phyloP scores from a whole-genome alignment of 2,888 invertebrate species.

The Phytoseiulus persimilis region DNA sequence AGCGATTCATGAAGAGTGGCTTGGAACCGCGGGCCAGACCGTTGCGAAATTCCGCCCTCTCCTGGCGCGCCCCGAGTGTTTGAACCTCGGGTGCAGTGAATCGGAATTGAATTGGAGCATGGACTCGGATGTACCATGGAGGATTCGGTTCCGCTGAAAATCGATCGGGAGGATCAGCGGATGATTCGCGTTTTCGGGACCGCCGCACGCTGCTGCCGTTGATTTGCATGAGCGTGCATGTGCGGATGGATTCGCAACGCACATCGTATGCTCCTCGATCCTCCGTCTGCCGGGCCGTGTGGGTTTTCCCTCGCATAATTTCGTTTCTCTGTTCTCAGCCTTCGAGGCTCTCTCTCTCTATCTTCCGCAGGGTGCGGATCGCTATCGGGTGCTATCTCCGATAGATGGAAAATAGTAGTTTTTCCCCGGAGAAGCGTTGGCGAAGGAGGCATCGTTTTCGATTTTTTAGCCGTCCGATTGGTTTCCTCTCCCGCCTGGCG shows the following conservation, averaged over 20 bases:
- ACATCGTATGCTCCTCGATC: background rate
- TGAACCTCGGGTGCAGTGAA: no score
- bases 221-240: background rate
- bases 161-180: background rate
- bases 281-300: background rate
- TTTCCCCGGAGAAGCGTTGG: background rate
- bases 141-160: background rate
- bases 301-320: background rate
- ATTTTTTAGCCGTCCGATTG: background rate
- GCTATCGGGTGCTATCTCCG: background rate
- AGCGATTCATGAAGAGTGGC: no score
- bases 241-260: background rate
- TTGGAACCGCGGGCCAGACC: no score
- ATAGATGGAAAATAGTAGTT: background rate
- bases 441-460: background rate
- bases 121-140: background rate
- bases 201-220: background rate
- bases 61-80: no score
- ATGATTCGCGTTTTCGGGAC: background rate
- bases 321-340: background rate
- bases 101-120: no score
- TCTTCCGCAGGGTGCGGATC: no score
- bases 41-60: no score
- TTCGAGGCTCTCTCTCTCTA: background rate
- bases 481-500: background rate